Conservation (phyloP, 1,140 invertebrate species). For the Rhysida immarginata region DNA sequence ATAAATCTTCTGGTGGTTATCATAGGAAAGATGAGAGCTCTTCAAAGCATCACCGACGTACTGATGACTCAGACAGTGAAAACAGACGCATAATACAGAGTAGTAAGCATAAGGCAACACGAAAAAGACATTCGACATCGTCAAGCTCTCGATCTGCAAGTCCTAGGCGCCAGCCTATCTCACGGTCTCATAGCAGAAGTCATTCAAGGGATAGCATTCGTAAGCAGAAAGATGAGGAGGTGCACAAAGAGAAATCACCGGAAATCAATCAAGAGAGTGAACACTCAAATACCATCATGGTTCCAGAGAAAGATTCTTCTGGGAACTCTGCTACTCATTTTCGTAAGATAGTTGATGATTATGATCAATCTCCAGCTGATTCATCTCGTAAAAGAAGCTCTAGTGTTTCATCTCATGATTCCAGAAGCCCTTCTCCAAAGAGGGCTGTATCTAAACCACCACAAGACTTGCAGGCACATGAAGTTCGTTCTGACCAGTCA, state of each 20-base stretch:
- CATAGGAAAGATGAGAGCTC: too few relatives aligned
- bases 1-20: too few relatives aligned
- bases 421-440: background rate
- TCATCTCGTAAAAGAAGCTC: background rate
- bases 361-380: background rate
- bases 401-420: background rate
- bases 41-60: too few relatives aligned
- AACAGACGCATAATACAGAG: too few relatives aligned
- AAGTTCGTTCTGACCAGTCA: background rate
- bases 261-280: too few relatives aligned
- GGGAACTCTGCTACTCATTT: background rate
- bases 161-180: background rate
- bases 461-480: background rate
- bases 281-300: too few relatives aligned
- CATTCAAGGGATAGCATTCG: background rate
- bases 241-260: too few relatives aligned
- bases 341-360: background rate
- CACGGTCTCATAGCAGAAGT: background rate
- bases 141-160: background rate
- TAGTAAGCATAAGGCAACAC: background rate
- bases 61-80: too few relatives aligned
- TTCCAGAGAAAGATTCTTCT: background rate
- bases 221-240: background rate
- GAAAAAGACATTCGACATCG: background rate
- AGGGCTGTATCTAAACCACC: background rate